Conservation (phyloP, 2,797 vertebrate genomes). For the Sebastes baramenuke region DNA sequence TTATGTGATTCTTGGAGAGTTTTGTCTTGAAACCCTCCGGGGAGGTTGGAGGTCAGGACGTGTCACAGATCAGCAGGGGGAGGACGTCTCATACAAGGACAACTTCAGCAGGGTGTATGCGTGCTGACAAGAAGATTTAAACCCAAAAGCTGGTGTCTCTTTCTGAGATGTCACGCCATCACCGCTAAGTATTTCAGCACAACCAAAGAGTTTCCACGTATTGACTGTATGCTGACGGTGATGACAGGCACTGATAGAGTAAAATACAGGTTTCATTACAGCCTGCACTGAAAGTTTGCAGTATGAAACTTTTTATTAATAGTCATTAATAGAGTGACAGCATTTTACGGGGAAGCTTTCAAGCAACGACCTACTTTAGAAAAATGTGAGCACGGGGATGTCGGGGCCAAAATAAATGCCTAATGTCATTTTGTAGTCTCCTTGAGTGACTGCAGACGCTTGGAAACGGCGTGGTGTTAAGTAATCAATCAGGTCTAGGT, state of each 20-base stretch:
- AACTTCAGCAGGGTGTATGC: conserved; percentile 1
- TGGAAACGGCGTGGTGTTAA: neutral
- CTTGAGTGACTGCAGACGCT: neutral
- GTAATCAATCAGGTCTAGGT: neutral
- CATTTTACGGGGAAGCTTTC: neutral
- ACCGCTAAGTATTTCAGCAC: conserved; percentile 47
- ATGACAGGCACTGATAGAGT: neutral
- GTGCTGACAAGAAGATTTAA: conserved; percentile 57
- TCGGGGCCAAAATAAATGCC: neutral
- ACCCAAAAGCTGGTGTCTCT: conserved; percentile 15
- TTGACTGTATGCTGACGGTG: conserved; percentile 4
- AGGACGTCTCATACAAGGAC: conserved; percentile 40
- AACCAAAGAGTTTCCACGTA: conserved; percentile 8
- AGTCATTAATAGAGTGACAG: neutral
- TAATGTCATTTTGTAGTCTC: neutral
- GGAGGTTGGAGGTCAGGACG: conserved; percentile 13
- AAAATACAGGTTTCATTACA: neutral
- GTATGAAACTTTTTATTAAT: neutral
- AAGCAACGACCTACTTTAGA: neutral
- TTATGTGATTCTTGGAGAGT: neutral
- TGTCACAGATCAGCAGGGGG: conserved; percentile 16
- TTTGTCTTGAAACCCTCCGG: neutral
- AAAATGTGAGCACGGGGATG: neutral
- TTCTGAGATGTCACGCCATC: conserved; percentile 32
- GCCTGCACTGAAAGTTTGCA: neutral